Evolutionary conservation across 2,113 vertebrate genomes (phyloP), one percentile per base, ranked within the genome.

Genomic region (Etheostoma cragini): DNA sequence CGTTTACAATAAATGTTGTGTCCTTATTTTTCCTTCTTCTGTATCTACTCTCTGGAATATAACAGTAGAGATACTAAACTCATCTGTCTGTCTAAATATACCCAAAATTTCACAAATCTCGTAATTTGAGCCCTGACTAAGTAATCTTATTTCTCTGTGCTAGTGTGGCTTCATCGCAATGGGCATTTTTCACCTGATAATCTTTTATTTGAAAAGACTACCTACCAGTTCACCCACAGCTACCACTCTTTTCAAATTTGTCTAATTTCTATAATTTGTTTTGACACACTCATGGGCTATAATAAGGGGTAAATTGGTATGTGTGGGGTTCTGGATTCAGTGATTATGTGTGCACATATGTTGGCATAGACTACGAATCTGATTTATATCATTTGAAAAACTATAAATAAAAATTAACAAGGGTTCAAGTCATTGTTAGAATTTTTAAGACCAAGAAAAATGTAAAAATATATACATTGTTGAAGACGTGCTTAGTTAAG

Each of bases 11-110:
- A 22, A 52, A 17, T 68, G 79, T 21, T 58, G 38, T 79, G 66
- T 54, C 54, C 50, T 76, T 75, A 26, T 81, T 72, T 47, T 60
- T 66, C 68, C 47, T 68, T 53, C 56, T 62, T 45, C 33, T 84
- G 16, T 50, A 46, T 45, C 50, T 78, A 53, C 11, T 26, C 24
- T 45, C 21, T 71, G 56, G 60, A 72, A 62, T 24, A 30, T 11
- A 72, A 49, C 46, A 62, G 24, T 46, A 17, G n/a, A 73, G 75
- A 71, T 42, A 10, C 21, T 38, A 2, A 67, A 35, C 52, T 52
- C 64, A 49, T 24, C 67, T 53, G 62, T 76, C 75, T 26, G 6
- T 45, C 14, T 52, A n/a, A 77, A 70, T 69, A n/a, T 45, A 33
- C 8, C 15, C 33, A 47, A 17, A 6, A 11, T 68, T 73, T 76